Percentiles rank a stretch among this genome's conserved stretches.
phyloP scores from a whole-genome alignment of 2,113 vertebrate species.

The Chionodraco myersi region DNA sequence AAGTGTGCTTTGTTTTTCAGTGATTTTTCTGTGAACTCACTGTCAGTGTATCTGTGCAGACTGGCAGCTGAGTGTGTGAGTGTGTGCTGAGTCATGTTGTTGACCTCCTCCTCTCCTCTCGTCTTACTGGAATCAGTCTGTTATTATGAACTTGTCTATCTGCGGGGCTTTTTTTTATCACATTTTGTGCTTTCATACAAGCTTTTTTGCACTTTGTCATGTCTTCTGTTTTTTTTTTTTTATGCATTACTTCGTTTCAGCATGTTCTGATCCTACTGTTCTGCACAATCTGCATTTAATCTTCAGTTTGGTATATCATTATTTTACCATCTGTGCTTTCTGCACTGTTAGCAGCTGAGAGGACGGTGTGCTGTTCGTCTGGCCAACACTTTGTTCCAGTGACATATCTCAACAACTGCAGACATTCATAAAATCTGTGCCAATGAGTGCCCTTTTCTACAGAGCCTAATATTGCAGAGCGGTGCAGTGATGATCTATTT shows the following conservation, averaged over 20 bases:
- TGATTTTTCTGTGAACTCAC: no score
- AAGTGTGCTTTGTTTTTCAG: no score
- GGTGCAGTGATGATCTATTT: no score
- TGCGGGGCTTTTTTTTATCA: constrained; percentile 1
- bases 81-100: constrained; percentile 55
- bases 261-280: constrained; percentile 8
- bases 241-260: constrained; percentile 22
- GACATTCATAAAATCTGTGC: neutral
- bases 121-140: constrained; percentile 39
- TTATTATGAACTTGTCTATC: neutral
- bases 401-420: neutral
- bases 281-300: neutral
- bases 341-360: constrained; percentile 33
- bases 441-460: no score
- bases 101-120: constrained; percentile 13
- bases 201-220: constrained; percentile 7
- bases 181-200: constrained; percentile 22
- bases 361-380: constrained; percentile 2
- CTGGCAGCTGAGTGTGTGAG: constrained; percentile 15
- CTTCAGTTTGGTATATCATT: neutral
- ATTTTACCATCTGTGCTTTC: constrained; percentile 45
- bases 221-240: constrained; percentile 17
- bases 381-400: neutral
- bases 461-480: no score
- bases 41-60: neutral